These are phyloP conservation scores for Lemur catta DNA, from an alignment of 2,797 vertebrate species.

Conservation along the genomic window DNA sequence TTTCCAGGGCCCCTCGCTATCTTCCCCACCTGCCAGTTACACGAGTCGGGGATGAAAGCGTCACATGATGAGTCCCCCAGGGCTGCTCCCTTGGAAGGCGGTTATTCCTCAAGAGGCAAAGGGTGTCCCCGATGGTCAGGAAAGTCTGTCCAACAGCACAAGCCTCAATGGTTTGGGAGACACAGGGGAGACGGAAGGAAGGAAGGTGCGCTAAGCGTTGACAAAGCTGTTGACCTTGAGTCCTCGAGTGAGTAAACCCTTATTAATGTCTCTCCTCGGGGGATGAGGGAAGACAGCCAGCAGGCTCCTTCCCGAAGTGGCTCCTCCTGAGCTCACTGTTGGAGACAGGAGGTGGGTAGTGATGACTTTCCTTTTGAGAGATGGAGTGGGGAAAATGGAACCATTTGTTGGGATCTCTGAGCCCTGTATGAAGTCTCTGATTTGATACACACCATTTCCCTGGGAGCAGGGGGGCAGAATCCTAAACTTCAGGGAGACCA, in stretches of 20 bases:
- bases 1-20: not conserved
- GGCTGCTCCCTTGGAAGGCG: not conserved
- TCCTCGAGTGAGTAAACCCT: not conserved
- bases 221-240: not conserved
- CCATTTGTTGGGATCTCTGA: not conserved
- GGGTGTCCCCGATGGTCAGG: not conserved
- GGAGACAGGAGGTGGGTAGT: not conserved
- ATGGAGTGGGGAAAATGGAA: not conserved
- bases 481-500: not conserved
- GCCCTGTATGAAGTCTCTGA: not conserved
- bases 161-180: not conserved
- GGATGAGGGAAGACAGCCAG: not conserved
- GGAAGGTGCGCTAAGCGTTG: not conserved
- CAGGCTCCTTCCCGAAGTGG: not conserved
- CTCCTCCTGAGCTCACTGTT: rapidly evolving
- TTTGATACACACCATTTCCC: not conserved
- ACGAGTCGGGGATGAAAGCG: not conserved
- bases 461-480: not conserved
- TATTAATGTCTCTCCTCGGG: not conserved
- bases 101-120: not conserved
- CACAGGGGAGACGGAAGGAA: not conserved
- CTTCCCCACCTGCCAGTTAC: not conserved
- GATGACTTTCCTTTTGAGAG: not conserved
- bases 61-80: not conserved
- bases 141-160: not conserved